These are phyloP conservation scores for Panthera uncia DNA, from an alignment of 2,113 vertebrate genomes.

Conservation along the genomic window DNA sequence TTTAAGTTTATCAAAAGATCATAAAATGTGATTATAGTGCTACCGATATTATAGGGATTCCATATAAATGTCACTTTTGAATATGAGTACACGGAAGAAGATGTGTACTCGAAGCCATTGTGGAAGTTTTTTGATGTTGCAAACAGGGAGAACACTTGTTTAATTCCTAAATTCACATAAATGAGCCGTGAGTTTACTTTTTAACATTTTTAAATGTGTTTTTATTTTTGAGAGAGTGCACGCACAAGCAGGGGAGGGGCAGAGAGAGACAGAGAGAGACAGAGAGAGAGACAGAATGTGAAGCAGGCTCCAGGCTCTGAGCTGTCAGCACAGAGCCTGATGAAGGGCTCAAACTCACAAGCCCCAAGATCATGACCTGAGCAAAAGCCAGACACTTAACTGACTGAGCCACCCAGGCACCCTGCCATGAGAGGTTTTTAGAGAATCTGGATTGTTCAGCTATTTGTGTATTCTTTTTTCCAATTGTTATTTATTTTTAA, in stretches of 20 bases:
- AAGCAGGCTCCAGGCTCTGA: too few species aligned
- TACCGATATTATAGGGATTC: neutral
- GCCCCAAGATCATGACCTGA: too few species aligned
- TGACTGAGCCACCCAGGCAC: too few species aligned
- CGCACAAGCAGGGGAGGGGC: too few species aligned
- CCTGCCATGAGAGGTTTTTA: neutral
- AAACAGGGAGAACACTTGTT: neutral
- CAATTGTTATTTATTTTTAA: too few species aligned
- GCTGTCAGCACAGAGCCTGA: too few species aligned
- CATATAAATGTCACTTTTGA: neutral
- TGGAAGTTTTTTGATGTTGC: neutral
- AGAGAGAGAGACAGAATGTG: too few species aligned
- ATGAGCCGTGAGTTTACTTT: neutral
- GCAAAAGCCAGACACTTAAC: too few species aligned
- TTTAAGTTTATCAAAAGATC: constrained; percentile 2
- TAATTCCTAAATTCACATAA: neutral
- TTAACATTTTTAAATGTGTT: too few species aligned
- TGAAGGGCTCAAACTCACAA: too few species aligned
- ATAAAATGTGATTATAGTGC: neutral
- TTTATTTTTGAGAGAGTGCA: too few species aligned
- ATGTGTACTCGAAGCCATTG: neutral
- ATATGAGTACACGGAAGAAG: neutral
- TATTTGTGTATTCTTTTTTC: neutral
- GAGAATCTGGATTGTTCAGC: neutral
- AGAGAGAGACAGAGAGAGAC: too few species aligned